Evolutionary conservation across 2,797 vertebrate genomes (phyloP).

Genomic region (Gastrophryne carolinensis): DNA sequence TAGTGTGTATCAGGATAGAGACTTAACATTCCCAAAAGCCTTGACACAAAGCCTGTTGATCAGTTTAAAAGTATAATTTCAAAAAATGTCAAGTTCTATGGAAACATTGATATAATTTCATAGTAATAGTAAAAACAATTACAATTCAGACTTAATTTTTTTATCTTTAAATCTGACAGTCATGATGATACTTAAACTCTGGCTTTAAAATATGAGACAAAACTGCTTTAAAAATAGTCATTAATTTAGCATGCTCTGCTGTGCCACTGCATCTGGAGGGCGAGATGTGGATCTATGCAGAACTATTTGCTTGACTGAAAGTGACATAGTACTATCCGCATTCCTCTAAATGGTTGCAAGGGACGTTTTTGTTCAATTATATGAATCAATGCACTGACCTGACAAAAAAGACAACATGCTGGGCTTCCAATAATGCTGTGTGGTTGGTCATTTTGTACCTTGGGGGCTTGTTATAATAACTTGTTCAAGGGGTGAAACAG

Average conservation of each 20-base stretch:
- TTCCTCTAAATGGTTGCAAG: neutral
- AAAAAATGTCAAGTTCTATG: too few species aligned
- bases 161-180: too few species aligned
- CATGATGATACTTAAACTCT: too few species aligned
- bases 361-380: neutral
- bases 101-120: too few species aligned
- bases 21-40: too few species aligned
- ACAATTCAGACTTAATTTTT: too few species aligned
- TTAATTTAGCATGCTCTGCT: neutral
- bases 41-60: too few species aligned
- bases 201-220: neutral
- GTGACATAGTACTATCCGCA: slow-evolving; percentile 9
- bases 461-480: neutral
- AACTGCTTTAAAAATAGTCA: neutral
- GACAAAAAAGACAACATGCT: neutral
- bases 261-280: neutral
- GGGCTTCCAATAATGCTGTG: neutral
- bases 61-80: too few species aligned
- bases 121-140: too few species aligned
- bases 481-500: neutral
- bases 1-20: too few species aligned
- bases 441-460: neutral
- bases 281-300: slow-evolving; percentile 13
- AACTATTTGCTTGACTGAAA: slow-evolving; percentile 1
- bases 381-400: neutral